phyloP scores from a whole-genome alignment of 1,140 invertebrate genomes.

The Pogonus chalceus region DNA sequence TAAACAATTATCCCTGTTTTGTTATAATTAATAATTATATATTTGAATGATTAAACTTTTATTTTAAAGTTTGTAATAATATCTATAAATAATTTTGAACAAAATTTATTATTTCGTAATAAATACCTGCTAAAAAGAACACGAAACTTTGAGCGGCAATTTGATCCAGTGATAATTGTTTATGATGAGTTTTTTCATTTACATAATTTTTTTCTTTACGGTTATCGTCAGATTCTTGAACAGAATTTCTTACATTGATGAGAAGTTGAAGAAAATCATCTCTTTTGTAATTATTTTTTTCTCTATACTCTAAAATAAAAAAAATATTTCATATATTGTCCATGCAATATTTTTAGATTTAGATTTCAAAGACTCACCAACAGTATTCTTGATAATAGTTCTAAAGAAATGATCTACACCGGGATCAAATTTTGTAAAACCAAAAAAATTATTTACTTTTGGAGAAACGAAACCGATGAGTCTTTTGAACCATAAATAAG shows the following conservation, averaged over 20 bases:
- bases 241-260: too few relatives aligned
- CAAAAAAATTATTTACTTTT: not conserved
- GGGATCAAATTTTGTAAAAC: not conserved
- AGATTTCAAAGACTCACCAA: too few relatives aligned
- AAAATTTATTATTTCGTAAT: too few relatives aligned
- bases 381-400: conserved; percentile 42
- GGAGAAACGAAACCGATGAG: not conserved
- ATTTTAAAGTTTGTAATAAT: too few relatives aligned
- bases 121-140: conserved; percentile 56
- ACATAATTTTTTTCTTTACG: conserved; percentile 24
- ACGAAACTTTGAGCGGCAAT: conserved; percentile 50
- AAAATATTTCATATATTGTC: too few relatives aligned
- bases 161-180: conserved; percentile 32
- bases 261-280: conserved; percentile 51
- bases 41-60: too few relatives aligned
- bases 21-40: too few relatives aligned
- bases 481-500: not conserved
- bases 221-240: too few relatives aligned
- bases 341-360: too few relatives aligned
- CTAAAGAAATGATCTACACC: conserved; percentile 36
- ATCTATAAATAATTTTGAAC: too few relatives aligned
- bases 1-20: too few relatives aligned
- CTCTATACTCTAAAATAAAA: conserved; percentile 34
- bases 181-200: not conserved
- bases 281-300: conserved; percentile 36